Percentiles rank a stretch among this genome's conserved stretches.
These are phyloP conservation scores for Mesoligia furuncula DNA, from an alignment of 2,888 invertebrate species.

Conservation along the genomic window DNA sequence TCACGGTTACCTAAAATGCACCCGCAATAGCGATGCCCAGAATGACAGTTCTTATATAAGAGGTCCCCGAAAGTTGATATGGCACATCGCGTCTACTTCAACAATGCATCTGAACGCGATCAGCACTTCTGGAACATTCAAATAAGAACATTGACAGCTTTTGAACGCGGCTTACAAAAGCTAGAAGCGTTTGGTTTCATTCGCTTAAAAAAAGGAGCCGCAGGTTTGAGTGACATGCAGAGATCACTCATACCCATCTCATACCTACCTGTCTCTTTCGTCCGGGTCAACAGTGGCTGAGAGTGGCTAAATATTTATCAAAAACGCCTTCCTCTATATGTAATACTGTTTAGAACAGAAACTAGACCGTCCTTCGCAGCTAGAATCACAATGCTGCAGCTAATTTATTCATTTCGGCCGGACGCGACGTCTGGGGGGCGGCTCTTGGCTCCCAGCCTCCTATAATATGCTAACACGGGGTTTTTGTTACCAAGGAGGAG, in stretches of 20 bases:
- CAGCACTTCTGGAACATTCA: not conserved
- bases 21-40: not conserved
- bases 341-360: slow-evolving; percentile 10
- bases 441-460: slow-evolving; percentile 33
- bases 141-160: not conserved
- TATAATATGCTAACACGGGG: slow-evolving; percentile 28
- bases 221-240: no score
- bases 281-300: not conserved
- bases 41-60: not conserved
- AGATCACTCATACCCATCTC: no score
- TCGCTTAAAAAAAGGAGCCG: not conserved
- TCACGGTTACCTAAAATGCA: not conserved
- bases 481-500: slow-evolving; percentile 24
- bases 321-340: not conserved
- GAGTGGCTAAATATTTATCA: not conserved
- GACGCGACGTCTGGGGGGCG: slow-evolving; percentile 24
- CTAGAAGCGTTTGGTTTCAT: not conserved
- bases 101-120: not conserved
- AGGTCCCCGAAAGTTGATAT: not conserved
- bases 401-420: slow-evolving; percentile 54
- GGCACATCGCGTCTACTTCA: not conserved
- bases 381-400: slow-evolving; percentile 29
- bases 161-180: not conserved
- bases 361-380: slow-evolving; percentile 3
- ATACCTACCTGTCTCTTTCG: no score